Evolutionary conservation across 1,140 invertebrate genomes (phyloP), one percentile per base, ranked within the genome.

Genomic region (Littorina saxatilis): DNA sequence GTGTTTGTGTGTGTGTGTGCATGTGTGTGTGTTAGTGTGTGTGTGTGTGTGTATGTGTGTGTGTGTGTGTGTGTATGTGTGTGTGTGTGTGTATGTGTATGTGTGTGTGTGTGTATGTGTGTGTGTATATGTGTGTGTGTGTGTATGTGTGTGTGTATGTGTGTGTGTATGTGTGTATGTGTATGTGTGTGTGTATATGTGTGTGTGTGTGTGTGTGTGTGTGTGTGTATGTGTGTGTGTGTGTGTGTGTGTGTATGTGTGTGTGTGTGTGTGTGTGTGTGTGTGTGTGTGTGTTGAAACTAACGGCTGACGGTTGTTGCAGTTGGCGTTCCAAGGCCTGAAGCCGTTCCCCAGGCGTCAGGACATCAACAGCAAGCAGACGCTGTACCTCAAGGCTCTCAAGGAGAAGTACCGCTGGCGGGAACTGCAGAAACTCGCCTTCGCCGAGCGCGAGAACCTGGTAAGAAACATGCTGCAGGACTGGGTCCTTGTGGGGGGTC

Each of bases 251-350:
- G 50, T 52, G 50, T 23, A 23, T 52, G 50, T 23, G 50, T 52
- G 50, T 23, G 50, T 23, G 50, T 23, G 50, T 52, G 50, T 23
- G 50, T 52, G 50, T 23, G 50, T 52, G 50, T 23, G 50, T 52
- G 50, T 13, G n/a, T n/a, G n/a, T n/a, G n/a, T n/a, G n/a, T n/a
- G n/a, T n/a, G n/a, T n/a, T n/a, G n/a, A n/a, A n/a, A 52, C 23
- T 52, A 11, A 13, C 50, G 9, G 50, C 50, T 13, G 50, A 52
- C 23, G 23, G 43, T 17, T 47, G 43, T 17, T 88, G 50, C 80
- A 94, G 93, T 88, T 90, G 66, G 92, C 94, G 15, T 94, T 94
- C 88, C 91, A 93, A 78, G 92, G 92, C n/a, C 76, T 94, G 63
- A 90, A 92, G 73, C 93, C 93, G 23, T 94, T 94, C 84, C 93